Evolutionary conservation across 1,140 invertebrate genomes (phyloP).

Genomic region (Doryteuthis pealeii): DNA sequence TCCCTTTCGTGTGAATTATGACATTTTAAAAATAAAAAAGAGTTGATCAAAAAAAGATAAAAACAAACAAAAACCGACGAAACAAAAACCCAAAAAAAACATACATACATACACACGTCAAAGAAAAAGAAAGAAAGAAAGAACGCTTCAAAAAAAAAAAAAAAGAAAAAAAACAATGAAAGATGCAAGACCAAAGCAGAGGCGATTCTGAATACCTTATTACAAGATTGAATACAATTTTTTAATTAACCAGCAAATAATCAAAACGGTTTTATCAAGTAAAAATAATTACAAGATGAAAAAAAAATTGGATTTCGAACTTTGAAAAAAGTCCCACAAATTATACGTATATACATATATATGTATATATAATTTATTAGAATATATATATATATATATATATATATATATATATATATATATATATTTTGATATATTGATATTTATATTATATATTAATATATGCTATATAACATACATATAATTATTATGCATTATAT

Average conservation of each 20-base stretch:
- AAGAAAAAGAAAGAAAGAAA: too few species aligned
- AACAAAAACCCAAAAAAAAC: too few species aligned
- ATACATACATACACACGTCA: too few species aligned
- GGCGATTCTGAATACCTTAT: too few species aligned
- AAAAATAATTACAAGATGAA: background rate
- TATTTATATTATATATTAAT: background rate
- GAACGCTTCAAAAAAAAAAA: too few species aligned
- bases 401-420: conserved; percentile 9
- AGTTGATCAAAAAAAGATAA: too few species aligned
- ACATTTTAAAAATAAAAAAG: too few species aligned
- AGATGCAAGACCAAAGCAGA: too few species aligned
- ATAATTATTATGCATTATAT: background rate
- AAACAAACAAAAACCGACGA: too few species aligned
- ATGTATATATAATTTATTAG: background rate
- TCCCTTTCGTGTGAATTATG: too few species aligned
- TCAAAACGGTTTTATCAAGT: background rate
- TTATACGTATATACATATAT: background rate
- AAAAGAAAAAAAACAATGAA: too few species aligned
- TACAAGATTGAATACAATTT: background rate
- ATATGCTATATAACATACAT: background rate
- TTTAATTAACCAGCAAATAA: background rate
- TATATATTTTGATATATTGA: background rate
- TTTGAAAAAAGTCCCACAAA: background rate
- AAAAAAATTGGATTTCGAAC: background rate
- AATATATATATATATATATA: background rate